phyloP scores from a whole-genome alignment of 2,888 invertebrate genomes.

The Entomobrya multifasciata region DNA sequence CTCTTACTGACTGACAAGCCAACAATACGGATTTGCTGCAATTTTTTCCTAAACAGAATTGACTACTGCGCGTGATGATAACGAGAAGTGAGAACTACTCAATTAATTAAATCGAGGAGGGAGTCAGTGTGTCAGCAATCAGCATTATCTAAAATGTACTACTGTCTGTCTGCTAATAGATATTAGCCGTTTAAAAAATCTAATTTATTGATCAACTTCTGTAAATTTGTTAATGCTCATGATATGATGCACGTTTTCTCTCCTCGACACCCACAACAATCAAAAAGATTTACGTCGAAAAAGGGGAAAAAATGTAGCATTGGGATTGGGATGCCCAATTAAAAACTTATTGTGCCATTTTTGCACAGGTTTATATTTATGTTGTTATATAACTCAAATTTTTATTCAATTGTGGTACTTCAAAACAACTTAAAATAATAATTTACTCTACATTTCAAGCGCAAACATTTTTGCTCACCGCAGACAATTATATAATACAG shows the following conservation, averaged over 20 bases:
- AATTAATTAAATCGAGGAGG: slow-evolving; percentile 52
- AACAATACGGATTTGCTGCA: no score
- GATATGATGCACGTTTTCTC: slow-evolving; percentile 55
- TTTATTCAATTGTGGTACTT: neutral
- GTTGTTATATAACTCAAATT: no score
- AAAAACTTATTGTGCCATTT: slow-evolving; percentile 16
- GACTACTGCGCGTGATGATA: neutral
- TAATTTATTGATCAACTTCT: slow-evolving; percentile 38
- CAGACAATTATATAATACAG: neutral
- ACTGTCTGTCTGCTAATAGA: no score
- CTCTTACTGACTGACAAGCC: slow-evolving; percentile 32
- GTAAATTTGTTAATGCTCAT: slow-evolving; percentile 1
- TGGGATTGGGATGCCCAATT: slow-evolving; percentile 32
- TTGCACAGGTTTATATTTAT: no score
- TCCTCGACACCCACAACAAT: slow-evolving; percentile 33
- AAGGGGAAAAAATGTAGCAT: slow-evolving; percentile 28
- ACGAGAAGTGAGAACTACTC: slow-evolving; percentile 41
- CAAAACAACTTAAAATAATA: neutral
- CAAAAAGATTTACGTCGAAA: slow-evolving; percentile 6
- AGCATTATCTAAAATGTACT: no score
- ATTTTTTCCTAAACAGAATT: neutral
- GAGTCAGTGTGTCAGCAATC: neutral
- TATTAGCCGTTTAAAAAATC: no score
- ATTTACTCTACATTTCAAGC: neutral
- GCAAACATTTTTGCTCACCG: neutral